These are phyloP conservation scores for Empis stercorea DNA, from an alignment of 2,888 invertebrate genomes.

Conservation along the genomic window DNA sequence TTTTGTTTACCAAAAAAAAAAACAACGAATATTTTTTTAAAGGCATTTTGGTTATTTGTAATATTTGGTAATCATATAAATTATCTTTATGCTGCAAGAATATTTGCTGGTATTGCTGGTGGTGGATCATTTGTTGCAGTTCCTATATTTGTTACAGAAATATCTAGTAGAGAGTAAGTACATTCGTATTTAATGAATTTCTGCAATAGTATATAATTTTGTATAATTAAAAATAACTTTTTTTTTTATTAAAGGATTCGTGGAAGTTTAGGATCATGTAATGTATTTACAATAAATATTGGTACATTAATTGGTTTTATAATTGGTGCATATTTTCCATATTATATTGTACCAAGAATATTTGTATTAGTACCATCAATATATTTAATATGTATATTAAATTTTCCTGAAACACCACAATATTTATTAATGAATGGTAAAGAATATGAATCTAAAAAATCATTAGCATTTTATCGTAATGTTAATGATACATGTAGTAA, in stretches of 20 bases:
- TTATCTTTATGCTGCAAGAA: slow-evolving; percentile 11
- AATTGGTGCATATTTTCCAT: slow-evolving; percentile 11
- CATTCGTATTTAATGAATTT: neutral
- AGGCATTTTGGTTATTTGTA: slow-evolving; percentile 13
- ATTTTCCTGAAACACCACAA: slow-evolving; percentile 14
- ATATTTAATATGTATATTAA: slow-evolving; percentile 6
- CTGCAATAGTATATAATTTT: too few species aligned
- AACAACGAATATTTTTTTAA: neutral
- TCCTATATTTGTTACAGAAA: slow-evolving; percentile 14
- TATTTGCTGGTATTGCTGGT: slow-evolving; percentile 12
- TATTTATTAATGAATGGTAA: slow-evolving; percentile 8
- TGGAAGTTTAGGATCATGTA: slow-evolving; percentile 10
- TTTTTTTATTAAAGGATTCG: slow-evolving; percentile 9
- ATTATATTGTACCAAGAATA: slow-evolving; percentile 9
- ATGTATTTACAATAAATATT: slow-evolving; percentile 9
- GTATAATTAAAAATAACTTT: too few species aligned
- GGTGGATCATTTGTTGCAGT: slow-evolving; percentile 13
- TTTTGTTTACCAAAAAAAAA: neutral
- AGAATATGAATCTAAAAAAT: slow-evolving; percentile 8
- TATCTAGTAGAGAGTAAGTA: slow-evolving; percentile 13
- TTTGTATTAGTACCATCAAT: slow-evolving; percentile 8
- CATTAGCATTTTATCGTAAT: slow-evolving; percentile 12
- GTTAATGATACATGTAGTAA: neutral
- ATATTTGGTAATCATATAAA: slow-evolving; percentile 8
- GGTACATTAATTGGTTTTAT: slow-evolving; percentile 12